phyloP scores from a whole-genome alignment of 2,888 invertebrate genomes.

The Caenorhabditis drosophilae region DNA sequence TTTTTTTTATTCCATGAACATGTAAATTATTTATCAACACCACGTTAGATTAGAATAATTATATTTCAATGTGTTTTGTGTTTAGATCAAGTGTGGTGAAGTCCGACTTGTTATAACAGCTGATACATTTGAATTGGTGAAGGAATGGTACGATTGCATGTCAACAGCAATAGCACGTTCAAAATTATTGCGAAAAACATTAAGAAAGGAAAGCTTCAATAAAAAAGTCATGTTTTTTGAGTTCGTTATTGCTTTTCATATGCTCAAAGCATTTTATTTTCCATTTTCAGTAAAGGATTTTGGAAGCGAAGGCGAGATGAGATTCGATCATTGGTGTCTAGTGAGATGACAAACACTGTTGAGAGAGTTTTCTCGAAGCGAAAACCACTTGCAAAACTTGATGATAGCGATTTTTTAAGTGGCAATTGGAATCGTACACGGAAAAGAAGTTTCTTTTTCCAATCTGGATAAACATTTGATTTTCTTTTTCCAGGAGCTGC shows the following conservation, averaged over 20 bases:
- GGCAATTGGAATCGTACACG: slow-evolving; percentile 16
- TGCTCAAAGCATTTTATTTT: neutral
- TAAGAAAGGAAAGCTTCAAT: slow-evolving; percentile 45
- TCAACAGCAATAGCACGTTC: slow-evolving; percentile 31
- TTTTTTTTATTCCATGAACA: no score
- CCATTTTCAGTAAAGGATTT: slow-evolving; percentile 15
- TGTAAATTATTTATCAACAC: no score
- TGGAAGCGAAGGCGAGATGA: slow-evolving; percentile 22
- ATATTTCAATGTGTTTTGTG: neutral
- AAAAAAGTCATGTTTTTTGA: slow-evolving; percentile 32
- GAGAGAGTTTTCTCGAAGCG: slow-evolving; percentile 20
- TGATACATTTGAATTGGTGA: slow-evolving; percentile 12
- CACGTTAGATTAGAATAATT: neutral
- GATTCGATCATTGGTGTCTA: slow-evolving; percentile 10
- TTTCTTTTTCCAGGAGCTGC: no score
- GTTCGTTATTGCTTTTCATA: slow-evolving; percentile 3
- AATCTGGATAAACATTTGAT: no score
- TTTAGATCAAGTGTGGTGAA: slow-evolving; percentile 34
- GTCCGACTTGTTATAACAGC: slow-evolving; percentile 25
- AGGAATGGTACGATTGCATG: slow-evolving; percentile 27
- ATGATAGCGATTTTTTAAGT: slow-evolving; percentile 23
- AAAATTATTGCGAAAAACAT: slow-evolving; percentile 35
- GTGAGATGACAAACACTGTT: slow-evolving; percentile 8
- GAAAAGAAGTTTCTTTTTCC: slow-evolving; percentile 4
- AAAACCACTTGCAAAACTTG: slow-evolving; percentile 9